Evolutionary conservation across 2,888 invertebrate species (phyloP).

Genomic region (Tenthredo amoena): DNA sequence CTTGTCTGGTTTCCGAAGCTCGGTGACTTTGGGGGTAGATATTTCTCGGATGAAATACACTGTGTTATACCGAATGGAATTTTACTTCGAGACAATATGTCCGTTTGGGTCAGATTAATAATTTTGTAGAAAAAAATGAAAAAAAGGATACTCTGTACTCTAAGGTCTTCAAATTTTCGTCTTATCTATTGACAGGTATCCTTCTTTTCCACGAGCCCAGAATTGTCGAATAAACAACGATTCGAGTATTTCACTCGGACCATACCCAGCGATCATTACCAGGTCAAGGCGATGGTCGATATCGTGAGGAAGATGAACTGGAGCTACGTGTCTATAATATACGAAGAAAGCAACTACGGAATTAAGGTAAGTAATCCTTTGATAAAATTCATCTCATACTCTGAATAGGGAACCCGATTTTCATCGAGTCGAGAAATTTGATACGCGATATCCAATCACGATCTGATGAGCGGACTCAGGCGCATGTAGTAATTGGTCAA

Average conservation of each 20-base stretch:
- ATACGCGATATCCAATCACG: neutral
- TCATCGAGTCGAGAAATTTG: neutral
- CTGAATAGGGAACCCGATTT: neutral
- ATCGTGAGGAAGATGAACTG: constrained; percentile 92
- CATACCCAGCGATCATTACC: constrained; percentile 96
- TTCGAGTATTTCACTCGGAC: constrained; percentile 97
- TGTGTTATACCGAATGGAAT: neutral
- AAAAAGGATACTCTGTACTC: neutral
- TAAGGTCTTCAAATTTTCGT: neutral
- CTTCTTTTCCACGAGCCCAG: constrained; percentile 97
- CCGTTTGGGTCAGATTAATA: neutral
- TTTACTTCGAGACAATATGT: neutral
- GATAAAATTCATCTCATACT: neutral
- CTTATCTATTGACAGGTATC: constrained; percentile 86
- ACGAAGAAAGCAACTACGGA: constrained; percentile 97
- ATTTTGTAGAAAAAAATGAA: neutral
- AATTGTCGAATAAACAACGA: constrained; percentile 95
- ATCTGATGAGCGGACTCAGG: neutral
- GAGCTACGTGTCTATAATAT: constrained; percentile 97
- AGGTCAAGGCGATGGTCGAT: constrained; percentile 97
- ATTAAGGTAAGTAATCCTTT: constrained; percentile 86
- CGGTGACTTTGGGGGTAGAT: neutral
- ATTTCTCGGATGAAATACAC: neutral
- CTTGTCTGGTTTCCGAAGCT: constrained; percentile 3
- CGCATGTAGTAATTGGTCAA: neutral